These are phyloP conservation scores for Lingula anatina DNA, from an alignment of 2,888 invertebrate genomes.

Conservation along the genomic window DNA sequence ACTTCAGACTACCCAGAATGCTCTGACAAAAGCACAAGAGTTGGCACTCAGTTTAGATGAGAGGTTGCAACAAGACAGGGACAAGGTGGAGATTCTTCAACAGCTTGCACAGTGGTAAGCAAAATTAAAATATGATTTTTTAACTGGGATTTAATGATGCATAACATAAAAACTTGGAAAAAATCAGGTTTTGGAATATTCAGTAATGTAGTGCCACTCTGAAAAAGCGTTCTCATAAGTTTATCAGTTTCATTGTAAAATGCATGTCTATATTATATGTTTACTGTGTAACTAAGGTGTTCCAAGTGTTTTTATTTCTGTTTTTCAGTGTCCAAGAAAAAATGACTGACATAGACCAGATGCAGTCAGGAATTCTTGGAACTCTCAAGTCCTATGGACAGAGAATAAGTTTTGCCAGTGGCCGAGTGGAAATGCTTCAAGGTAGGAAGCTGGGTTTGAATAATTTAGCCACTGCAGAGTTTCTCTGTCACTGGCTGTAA, in stretches of 20 bases:
- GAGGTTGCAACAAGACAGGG: constrained; percentile 17
- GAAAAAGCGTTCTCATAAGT: too few species aligned
- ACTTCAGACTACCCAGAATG: constrained; percentile 25
- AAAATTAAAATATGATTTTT: background rate
- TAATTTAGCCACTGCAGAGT: background rate
- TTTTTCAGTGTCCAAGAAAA: too few species aligned
- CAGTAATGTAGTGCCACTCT: too few species aligned
- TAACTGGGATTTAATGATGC: background rate
- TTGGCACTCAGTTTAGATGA: constrained; percentile 33
- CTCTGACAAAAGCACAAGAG: constrained; percentile 30
- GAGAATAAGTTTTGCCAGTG: constrained; percentile 37
- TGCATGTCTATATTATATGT: too few species aligned
- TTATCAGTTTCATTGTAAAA: too few species aligned
- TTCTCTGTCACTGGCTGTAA: background rate
- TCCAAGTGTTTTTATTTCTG: too few species aligned
- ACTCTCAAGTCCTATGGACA: constrained; percentile 29
- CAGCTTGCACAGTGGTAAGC: constrained; percentile 24
- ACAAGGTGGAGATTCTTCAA: constrained; percentile 17
- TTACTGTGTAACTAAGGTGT: too few species aligned
- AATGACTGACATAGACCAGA: too few species aligned
- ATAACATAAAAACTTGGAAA: background rate
- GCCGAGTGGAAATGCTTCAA: constrained; percentile 34
- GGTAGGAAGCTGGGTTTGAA: too few species aligned
- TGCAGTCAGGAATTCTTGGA: constrained; percentile 6
- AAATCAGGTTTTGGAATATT: too few species aligned